These are phyloP conservation scores for Pavo muticus DNA, from an alignment of 2,113 vertebrate species.

Conservation along the genomic window DNA sequence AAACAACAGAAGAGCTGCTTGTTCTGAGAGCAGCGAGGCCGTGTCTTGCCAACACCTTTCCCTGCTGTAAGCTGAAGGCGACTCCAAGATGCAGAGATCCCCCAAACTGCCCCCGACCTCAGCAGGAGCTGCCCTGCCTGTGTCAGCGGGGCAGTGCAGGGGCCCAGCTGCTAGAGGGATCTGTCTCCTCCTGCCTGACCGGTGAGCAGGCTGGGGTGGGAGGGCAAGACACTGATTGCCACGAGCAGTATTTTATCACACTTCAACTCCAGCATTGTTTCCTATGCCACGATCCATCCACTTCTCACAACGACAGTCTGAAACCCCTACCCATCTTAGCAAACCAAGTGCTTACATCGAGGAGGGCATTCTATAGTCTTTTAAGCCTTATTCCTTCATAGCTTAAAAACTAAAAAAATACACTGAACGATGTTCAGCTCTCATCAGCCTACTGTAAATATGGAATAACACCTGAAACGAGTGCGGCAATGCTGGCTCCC, in stretches of 20 bases:
- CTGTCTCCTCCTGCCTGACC: background rate
- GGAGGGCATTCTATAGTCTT: accelerated
- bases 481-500: accelerated
- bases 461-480: background rate
- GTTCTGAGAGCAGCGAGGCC: background rate
- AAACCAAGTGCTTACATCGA: background rate
- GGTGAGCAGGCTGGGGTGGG: accelerated
- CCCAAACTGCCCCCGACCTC: accelerated
- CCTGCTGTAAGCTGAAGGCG: background rate
- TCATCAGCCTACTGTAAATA: background rate
- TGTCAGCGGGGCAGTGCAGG: background rate
- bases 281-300: background rate
- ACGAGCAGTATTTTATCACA: background rate
- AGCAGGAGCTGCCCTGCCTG: background rate
- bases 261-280: background rate
- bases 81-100: background rate
- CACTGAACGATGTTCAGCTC: background rate
- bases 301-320: background rate
- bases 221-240: background rate
- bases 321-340: background rate
- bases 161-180: background rate
- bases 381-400: background rate
- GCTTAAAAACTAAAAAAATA: background rate
- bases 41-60: background rate
- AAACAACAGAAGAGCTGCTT: background rate